Evolutionary conservation across 2,113 vertebrate species (phyloP).

Genomic region (Pygoscelis antarcticus): DNA sequence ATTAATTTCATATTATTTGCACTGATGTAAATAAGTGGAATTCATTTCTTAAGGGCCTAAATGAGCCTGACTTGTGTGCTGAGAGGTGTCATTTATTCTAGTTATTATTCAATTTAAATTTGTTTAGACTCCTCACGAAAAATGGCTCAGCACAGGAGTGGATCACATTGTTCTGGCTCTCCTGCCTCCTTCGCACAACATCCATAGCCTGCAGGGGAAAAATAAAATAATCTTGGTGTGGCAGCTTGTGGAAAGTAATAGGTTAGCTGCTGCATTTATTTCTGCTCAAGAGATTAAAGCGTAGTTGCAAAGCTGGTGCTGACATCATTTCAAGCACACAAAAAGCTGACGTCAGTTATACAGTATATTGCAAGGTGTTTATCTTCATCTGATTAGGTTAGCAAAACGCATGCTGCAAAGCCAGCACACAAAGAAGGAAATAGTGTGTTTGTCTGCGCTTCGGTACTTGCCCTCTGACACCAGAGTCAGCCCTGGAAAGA

Average conservation of each 20-base stretch:
- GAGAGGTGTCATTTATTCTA: neutral
- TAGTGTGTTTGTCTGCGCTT: neutral
- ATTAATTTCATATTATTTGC: neutral
- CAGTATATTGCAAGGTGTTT: conserved; percentile 41
- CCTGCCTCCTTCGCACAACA: neutral
- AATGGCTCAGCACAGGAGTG: neutral
- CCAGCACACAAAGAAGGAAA: neutral
- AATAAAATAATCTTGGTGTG: conserved; percentile 1
- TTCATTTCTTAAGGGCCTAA: neutral
- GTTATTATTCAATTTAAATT: neutral
- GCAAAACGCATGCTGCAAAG: neutral
- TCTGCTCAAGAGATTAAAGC: conserved; percentile 15
- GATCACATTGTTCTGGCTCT: neutral
- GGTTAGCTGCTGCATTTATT: neutral
- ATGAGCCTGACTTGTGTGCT: neutral
- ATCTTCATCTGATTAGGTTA: conserved; percentile 59
- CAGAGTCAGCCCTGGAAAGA: neutral
- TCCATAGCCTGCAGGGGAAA: neutral
- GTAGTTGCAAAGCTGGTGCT: conserved; percentile 3
- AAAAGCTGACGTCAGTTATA: conserved; percentile 42
- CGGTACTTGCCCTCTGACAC: neutral
- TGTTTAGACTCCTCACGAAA: neutral
- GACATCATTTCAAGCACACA: conserved; percentile 41
- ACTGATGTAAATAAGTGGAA: neutral
- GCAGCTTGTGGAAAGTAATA: conserved; percentile 1